Conservation (phyloP, 2,113 vertebrate species). For the Callocephalon fimbriatum region DNA sequence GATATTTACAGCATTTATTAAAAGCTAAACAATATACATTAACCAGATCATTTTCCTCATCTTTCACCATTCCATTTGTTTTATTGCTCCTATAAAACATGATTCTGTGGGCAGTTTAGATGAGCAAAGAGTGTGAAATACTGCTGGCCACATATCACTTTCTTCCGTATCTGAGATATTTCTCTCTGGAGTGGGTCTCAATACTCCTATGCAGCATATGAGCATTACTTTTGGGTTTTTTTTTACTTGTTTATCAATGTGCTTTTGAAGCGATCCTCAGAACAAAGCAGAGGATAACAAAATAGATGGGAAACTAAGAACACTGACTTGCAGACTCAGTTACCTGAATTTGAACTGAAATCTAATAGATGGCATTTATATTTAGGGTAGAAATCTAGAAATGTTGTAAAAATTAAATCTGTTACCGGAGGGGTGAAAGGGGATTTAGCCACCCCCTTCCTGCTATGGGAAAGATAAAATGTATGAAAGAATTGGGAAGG, state of each 20-base stretch:
- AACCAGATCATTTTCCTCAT: slow-evolving; percentile 2
- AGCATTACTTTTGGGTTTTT: neutral
- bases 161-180: neutral
- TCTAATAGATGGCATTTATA: neutral
- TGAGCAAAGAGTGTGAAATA: neutral
- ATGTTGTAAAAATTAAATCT: neutral
- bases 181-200: neutral
- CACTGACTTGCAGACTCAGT: neutral
- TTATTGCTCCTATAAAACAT: slow-evolving; percentile 11
- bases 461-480: neutral
- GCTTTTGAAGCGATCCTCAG: neutral
- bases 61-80: slow-evolving; percentile 4
- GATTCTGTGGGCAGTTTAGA: slow-evolving; percentile 6
- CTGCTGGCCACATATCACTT: neutral
- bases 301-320: neutral
- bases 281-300: neutral
- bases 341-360: neutral
- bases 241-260: neutral
- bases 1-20: slow-evolving; percentile 26
- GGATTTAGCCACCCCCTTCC: neutral
- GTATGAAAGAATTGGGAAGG: neutral
- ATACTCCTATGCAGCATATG: neutral
- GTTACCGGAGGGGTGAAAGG: neutral
- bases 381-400: neutral
- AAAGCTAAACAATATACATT: neutral